Conservation (phyloP, 1,140 invertebrate genomes). For the Drosophila tsacasi region DNA sequence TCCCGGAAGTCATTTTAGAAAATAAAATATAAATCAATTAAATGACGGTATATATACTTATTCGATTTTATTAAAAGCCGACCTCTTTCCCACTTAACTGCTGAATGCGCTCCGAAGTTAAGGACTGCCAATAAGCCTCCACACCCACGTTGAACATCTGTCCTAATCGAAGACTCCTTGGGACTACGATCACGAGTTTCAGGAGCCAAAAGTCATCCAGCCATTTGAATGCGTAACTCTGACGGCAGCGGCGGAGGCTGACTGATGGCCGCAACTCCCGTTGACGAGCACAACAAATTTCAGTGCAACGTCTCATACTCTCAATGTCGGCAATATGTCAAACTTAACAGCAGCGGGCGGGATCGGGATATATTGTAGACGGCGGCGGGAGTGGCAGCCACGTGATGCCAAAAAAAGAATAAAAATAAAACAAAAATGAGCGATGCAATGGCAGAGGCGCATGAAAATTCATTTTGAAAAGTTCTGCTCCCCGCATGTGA, state of each 20-base stretch:
- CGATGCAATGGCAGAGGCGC: conserved; percentile 52
- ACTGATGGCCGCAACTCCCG: conserved; percentile 67
- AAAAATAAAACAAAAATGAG: conserved; percentile 47
- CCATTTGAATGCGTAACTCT: conserved; percentile 50
- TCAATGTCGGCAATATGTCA: conserved; percentile 82
- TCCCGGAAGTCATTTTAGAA: accelerated
- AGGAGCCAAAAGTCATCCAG: neutral
- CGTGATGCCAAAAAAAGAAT: conserved; percentile 70
- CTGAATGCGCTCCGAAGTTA: neutral
- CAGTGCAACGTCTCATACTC: conserved; percentile 77
- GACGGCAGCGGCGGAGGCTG: conserved; percentile 42
- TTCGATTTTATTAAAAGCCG: neutral
- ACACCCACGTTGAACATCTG: conserved; percentile 30
- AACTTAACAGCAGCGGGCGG: conserved; percentile 63
- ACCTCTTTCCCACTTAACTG: neutral
- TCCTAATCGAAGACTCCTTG: conserved; percentile 15
- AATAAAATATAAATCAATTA: neutral
- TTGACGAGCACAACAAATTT: conserved; percentile 80
- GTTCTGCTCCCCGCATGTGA: conserved; percentile 46
- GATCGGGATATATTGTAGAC: conserved; percentile 12
- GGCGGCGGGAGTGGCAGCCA: conserved; percentile 49
- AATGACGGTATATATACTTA: neutral
- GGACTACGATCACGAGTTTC: conserved; percentile 1
- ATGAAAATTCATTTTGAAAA: conserved; percentile 72
- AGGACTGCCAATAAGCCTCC: neutral